Percentiles rank a stretch among this genome's conserved stretches.
Conservation (phyloP, 23 tunicate genomes). For the Halocynthia aurantium region DNA sequence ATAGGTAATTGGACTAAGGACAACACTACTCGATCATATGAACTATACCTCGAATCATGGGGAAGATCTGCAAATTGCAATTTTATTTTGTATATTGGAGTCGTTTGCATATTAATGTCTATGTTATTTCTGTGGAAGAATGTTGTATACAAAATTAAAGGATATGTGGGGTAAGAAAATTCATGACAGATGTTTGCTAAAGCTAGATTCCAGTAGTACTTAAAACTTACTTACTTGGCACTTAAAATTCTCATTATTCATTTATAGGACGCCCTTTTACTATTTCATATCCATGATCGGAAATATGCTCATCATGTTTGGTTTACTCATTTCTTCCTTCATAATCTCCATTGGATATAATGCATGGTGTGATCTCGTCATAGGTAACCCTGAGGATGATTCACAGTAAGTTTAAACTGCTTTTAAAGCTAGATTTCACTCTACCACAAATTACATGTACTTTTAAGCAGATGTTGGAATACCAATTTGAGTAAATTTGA, state of each 20-base stretch:
- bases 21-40: too few relatives aligned
- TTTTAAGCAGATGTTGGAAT: background rate
- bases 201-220: background rate
- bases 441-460: background rate
- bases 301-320: constrained; percentile 34
- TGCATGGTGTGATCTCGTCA: constrained; percentile 38
- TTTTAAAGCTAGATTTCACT: background rate
- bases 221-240: too few relatives aligned
- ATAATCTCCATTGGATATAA: constrained; percentile 45
- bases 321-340: constrained; percentile 38
- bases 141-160: constrained; percentile 45
- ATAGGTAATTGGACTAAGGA: too few relatives aligned
- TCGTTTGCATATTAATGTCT: constrained; percentile 31
- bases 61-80: constrained; percentile 49
- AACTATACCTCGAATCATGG: constrained; percentile 20
- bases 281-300: constrained; percentile 30
- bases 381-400: constrained; percentile 15
- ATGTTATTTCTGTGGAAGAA: constrained; percentile 26
- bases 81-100: constrained; percentile 61
- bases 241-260: background rate
- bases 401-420: constrained; percentile 12
- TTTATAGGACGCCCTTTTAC: constrained; percentile 47
- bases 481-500: too few relatives aligned
- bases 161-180: constrained; percentile 49
- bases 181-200: too few relatives aligned